These are phyloP conservation scores for Periphyllus acericola DNA, from an alignment of 2,888 invertebrate genomes.

Conservation along the genomic window DNA sequence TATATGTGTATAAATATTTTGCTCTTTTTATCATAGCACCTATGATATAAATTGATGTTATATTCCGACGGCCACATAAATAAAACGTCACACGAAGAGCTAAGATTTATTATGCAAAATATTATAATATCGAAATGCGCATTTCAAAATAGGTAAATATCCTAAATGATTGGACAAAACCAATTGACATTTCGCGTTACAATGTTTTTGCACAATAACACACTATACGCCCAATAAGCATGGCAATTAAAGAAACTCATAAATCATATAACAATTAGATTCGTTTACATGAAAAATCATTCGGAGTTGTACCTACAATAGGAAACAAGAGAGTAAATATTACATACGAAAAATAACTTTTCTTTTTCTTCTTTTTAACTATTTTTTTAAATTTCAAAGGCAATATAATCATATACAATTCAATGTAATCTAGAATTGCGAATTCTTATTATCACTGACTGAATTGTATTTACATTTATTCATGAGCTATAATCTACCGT, in stretches of 20 bases:
- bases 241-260: background rate
- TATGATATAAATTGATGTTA: conserved; percentile 35
- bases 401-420: background rate
- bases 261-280: too few species aligned
- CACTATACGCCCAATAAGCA: background rate
- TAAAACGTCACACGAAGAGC: conserved; percentile 31
- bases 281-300: too few species aligned
- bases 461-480: background rate
- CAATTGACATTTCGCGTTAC: conserved; percentile 24
- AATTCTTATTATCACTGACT: background rate
- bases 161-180: conserved; percentile 39
- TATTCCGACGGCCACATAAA: conserved; percentile 25
- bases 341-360: too few species aligned
- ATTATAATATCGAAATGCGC: conserved; percentile 26
- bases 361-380: too few species aligned
- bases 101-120: conserved; percentile 42
- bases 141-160: conserved; percentile 48
- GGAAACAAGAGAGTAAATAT: too few species aligned
- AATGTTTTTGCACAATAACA: background rate
- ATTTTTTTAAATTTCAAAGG: too few species aligned
- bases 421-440: background rate
- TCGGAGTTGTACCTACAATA: too few species aligned
- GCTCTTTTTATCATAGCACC: conserved; percentile 10
- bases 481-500: background rate
- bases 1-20: conserved; percentile 9